Percentiles rank a stretch among this genome's conserved stretches.
Conservation (phyloP, 2,888 invertebrate species). For the Automeris io region DNA sequence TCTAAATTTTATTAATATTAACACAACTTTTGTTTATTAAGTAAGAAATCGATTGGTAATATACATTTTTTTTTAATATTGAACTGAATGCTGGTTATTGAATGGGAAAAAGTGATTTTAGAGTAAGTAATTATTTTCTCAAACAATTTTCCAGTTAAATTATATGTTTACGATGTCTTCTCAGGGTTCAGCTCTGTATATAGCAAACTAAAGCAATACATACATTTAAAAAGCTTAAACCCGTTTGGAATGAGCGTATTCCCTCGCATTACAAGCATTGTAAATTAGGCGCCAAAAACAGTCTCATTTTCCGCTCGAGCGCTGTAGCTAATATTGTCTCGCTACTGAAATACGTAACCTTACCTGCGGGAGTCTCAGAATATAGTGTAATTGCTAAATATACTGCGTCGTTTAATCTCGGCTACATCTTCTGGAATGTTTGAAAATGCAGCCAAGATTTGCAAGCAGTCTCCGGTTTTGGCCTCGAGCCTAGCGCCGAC, state of each 20-base stretch:
- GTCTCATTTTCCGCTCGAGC: slow-evolving; percentile 79
- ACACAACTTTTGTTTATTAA: too few species aligned
- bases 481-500: slow-evolving; percentile 62
- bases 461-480: slow-evolving; percentile 65
- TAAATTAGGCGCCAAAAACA: slow-evolving; percentile 71
- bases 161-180: slow-evolving; percentile 24
- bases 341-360: slow-evolving; percentile 66
- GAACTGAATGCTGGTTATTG: too few species aligned
- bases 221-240: slow-evolving; percentile 39
- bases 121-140: background rate
- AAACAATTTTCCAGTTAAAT: background rate
- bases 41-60: too few species aligned
- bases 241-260: slow-evolving; percentile 42
- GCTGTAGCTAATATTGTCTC: slow-evolving; percentile 75
- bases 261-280: slow-evolving; percentile 57
- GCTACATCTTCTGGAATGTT: slow-evolving; percentile 73
- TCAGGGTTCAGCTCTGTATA: slow-evolving; percentile 36
- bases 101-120: too few species aligned
- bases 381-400: slow-evolving; percentile 71
- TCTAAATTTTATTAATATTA: too few species aligned
- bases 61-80: too few species aligned
- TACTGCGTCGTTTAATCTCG: slow-evolving; percentile 70
- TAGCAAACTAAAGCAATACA: slow-evolving; percentile 47
- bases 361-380: slow-evolving; percentile 62
- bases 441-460: slow-evolving; percentile 72